Evolutionary conservation across 2,113 vertebrate genomes (phyloP).

Genomic region (Gyps fulvus): DNA sequence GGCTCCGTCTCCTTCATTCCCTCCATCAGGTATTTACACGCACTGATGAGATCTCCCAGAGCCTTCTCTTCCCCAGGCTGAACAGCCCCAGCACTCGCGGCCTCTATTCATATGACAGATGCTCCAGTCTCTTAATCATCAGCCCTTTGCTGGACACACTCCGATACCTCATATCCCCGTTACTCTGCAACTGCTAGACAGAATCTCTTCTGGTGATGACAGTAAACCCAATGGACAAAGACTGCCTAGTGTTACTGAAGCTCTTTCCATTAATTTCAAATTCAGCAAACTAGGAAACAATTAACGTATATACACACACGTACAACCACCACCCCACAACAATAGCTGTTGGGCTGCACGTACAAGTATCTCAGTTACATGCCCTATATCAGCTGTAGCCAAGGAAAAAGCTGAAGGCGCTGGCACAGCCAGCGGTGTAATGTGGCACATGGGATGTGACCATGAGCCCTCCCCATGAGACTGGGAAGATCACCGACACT

Average conservation of each 20-base stretch:
- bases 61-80: background rate
- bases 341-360: rapidly evolving
- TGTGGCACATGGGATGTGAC: background rate
- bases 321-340: background rate
- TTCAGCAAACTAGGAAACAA: background rate
- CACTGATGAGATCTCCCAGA: background rate
- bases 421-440: background rate
- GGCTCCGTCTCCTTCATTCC: background rate
- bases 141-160: background rate
- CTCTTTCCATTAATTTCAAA: background rate
- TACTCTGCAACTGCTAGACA: background rate
- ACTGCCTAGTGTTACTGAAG: background rate
- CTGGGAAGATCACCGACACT: background rate
- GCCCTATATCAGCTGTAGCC: background rate
- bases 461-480: rapidly evolving
- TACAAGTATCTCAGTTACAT: background rate
- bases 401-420: background rate
- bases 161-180: background rate
- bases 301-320: background rate
- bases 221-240: background rate
- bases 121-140: background rate
- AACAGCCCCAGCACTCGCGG: rapidly evolving
- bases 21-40: background rate
- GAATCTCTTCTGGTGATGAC: background rate
- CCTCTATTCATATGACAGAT: background rate